Evolutionary conservation across 2,888 invertebrate species (phyloP), one percentile per base, ranked within the genome.

Genomic region (Adelognathus sp.): DNA sequence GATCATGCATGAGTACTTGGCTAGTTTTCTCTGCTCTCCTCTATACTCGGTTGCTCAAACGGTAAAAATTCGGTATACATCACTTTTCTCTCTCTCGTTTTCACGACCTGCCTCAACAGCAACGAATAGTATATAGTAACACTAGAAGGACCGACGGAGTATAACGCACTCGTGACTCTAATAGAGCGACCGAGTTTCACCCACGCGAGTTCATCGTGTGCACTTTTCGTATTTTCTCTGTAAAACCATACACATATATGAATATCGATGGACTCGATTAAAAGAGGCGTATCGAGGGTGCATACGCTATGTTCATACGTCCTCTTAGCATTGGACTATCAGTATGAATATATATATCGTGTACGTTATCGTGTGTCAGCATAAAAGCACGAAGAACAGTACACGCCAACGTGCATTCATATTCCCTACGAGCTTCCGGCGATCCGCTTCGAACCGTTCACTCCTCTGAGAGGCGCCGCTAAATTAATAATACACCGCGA

Each of bases 21-120:
- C 31, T 31, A 29, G 63, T 21, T 44, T 18, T 63, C 46, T 44
- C 39, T 41, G 18, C 46, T 46, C 29, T n/a, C 24, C 1, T 29
- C 6, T n/a, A n/a, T n/a, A n/a, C 63, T 41, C 21, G 18, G 33
- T 46, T 7, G n/a, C 31, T 21, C 46, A 18, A 29, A 7, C 46
- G 11, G 21, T 46, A 16, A 21, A 50, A 50, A 50, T 24, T 50
- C 46, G 11, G 24, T 16, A 24, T 18, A 21, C 24, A 50, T 4
- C 64, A 50, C 16, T 18, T 9, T 72, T 61, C 52, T 29, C 54
- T 52, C 7, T 61, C 52, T 31, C 71, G 60, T 60, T 72, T 64
- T 72, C 71, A 33, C 61, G 76, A 77, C 76, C 76, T 77, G 66
- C 76, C 76, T 72, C 72, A 72, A 71, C 72, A 66, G 14, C 36